These are phyloP conservation scores for Thunnus thynnus DNA, from an alignment of 2,113 vertebrate genomes.

Conservation along the genomic window DNA sequence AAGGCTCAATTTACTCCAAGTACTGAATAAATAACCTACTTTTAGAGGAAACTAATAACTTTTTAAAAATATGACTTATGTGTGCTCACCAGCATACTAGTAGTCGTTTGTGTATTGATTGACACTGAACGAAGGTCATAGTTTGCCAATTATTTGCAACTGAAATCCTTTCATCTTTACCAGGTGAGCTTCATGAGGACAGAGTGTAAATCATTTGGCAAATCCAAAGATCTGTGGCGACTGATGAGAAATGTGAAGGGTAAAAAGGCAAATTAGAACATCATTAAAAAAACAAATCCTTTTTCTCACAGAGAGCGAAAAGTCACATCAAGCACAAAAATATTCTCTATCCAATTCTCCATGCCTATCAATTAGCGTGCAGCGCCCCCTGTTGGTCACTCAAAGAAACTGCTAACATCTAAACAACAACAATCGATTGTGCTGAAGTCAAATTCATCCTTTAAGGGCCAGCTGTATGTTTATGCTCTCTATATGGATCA, in stretches of 20 bases:
- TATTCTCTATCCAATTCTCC: neutral
- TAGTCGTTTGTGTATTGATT: neutral
- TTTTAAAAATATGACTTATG: neutral
- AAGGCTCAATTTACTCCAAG: no score
- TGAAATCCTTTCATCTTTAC: neutral
- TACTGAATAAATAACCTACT: neutral
- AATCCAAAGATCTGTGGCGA: neutral
- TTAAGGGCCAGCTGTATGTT: slow-evolving; percentile 5
- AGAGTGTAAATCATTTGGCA: neutral
- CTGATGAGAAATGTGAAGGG: neutral
- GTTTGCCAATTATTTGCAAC: neutral
- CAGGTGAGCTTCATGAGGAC: neutral
- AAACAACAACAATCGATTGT: slow-evolving; percentile 56
- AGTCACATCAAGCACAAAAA: neutral
- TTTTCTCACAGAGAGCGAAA: neutral
- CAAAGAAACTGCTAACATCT: neutral
- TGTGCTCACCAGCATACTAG: neutral
- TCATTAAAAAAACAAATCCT: neutral
- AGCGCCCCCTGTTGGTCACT: slow-evolving; percentile 56
- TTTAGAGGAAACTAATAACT: neutral
- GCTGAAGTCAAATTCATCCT: slow-evolving; percentile 41
- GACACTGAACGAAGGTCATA: neutral
- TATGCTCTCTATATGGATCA: neutral
- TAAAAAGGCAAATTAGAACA: neutral
- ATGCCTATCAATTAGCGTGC: slow-evolving; percentile 25